phyloP scores from a whole-genome alignment of 2,113 vertebrate species.

The Bubo blakistoni region DNA sequence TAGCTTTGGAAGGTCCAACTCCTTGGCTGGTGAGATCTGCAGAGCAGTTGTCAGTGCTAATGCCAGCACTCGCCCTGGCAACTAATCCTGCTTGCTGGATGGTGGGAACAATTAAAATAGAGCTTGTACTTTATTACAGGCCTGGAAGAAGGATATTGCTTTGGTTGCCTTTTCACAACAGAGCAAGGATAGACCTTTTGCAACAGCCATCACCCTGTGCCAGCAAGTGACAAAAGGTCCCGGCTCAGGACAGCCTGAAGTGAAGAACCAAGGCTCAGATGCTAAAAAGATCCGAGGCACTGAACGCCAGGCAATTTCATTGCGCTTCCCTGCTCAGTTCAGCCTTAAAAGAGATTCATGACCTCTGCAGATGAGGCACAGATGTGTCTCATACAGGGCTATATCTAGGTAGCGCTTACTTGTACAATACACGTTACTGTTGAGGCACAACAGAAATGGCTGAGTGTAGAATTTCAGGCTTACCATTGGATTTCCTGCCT shows the following conservation, averaged over 20 bases:
- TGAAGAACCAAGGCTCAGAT: background rate
- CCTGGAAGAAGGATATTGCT: background rate
- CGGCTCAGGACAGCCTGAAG: background rate
- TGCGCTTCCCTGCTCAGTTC: background rate
- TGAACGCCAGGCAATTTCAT: rapidly evolving
- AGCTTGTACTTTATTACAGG: background rate
- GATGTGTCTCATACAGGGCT: background rate
- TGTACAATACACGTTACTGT: background rate
- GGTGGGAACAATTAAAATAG: background rate
- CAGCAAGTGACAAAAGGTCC: background rate
- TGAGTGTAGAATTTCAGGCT: background rate
- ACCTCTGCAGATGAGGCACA: background rate
- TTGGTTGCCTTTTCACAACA: background rate
- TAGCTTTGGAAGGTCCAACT: background rate
- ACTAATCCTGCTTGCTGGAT: background rate
- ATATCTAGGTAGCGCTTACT: background rate
- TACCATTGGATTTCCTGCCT: background rate
- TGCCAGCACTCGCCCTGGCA: background rate
- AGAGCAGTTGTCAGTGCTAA: background rate
- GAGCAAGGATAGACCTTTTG: background rate
- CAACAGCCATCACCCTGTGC: background rate
- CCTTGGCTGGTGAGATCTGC: background rate
- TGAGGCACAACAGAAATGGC: background rate
- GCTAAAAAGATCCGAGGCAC: background rate
- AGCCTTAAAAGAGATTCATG: background rate